phyloP scores from a whole-genome alignment of 2,888 invertebrate genomes.

The Nomada fucata region DNA sequence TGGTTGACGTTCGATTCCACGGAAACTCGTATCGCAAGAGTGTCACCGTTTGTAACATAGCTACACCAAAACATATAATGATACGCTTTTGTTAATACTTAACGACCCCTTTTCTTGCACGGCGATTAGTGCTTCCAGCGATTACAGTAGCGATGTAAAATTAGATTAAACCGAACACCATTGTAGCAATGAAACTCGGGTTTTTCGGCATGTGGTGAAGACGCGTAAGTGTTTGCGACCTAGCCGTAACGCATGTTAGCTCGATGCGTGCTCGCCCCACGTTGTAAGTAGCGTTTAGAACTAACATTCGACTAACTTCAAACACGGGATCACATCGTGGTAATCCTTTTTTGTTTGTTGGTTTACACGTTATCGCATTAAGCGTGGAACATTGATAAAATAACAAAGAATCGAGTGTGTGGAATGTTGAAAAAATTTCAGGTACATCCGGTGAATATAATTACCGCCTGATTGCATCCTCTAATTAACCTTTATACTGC shows the following conservation, averaged over 20 bases:
- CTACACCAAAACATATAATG: slow-evolving; percentile 14
- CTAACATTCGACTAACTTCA: slow-evolving; percentile 79
- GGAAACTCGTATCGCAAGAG: neutral
- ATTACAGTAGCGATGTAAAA: slow-evolving; percentile 5
- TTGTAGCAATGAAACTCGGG: slow-evolving; percentile 29
- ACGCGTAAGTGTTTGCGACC: slow-evolving; percentile 56
- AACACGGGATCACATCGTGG: slow-evolving; percentile 18
- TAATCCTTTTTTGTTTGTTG: neutral
- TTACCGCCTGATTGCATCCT: neutral
- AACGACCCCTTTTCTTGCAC: neutral
- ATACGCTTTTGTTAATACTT: slow-evolving; percentile 14
- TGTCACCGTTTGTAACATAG: slow-evolving; percentile 22
- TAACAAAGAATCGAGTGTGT: neutral
- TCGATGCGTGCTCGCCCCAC: slow-evolving; percentile 78
- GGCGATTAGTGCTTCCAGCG: neutral
- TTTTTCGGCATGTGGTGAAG: slow-evolving; percentile 63
- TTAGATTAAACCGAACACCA: neutral
- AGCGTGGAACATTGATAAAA: neutral
- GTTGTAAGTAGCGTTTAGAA: slow-evolving; percentile 82
- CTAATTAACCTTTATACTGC: too few species aligned
- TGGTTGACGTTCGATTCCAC: neutral
- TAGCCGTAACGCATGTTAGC: slow-evolving; percentile 75
- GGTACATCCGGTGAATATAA: neutral
- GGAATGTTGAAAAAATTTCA: neutral
- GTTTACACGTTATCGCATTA: neutral